Evolutionary conservation across 2,888 invertebrate genomes (phyloP).

Genomic region (Eurytoma californica): DNA sequence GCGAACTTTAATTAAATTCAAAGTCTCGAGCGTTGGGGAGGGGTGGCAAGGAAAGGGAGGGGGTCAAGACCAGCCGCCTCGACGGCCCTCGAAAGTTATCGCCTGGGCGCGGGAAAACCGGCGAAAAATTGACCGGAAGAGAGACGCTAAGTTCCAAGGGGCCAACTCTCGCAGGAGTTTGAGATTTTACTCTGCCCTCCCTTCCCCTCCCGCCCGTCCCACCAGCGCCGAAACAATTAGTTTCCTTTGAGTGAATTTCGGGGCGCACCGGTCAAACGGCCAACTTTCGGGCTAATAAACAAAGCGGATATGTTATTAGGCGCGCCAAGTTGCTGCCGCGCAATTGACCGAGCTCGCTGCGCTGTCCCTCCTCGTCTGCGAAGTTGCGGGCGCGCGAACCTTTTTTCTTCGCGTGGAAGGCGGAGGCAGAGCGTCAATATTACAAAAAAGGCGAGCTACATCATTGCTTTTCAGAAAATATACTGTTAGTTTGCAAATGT

Average conservation of each 20-base stretch:
- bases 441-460: no score
- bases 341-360: conserved; percentile 4
- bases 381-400: not conserved
- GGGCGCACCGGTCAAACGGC: conserved; percentile 24
- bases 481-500: no score
- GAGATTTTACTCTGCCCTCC: not conserved
- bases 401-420: not conserved
- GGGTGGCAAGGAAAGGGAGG: not conserved
- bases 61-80: not conserved
- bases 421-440: no score
- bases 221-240: conserved; percentile 22
- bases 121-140: conserved; percentile 11
- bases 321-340: not conserved
- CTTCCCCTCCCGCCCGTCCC: not conserved
- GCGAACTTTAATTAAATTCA: conserved; percentile 43
- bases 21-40: conserved; percentile 10
- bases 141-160: conserved; percentile 17
- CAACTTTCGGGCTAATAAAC: conserved; percentile 38
- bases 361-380: not conserved
- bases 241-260: conserved; percentile 38
- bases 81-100: conserved; percentile 17
- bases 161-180: not conserved
- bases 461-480: no score
- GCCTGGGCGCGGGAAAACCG: not conserved
- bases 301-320: conserved; percentile 43